Base-by-base conservation (phyloP, 2,888 invertebrate species). In the Caenorhabditis afra region DNA sequence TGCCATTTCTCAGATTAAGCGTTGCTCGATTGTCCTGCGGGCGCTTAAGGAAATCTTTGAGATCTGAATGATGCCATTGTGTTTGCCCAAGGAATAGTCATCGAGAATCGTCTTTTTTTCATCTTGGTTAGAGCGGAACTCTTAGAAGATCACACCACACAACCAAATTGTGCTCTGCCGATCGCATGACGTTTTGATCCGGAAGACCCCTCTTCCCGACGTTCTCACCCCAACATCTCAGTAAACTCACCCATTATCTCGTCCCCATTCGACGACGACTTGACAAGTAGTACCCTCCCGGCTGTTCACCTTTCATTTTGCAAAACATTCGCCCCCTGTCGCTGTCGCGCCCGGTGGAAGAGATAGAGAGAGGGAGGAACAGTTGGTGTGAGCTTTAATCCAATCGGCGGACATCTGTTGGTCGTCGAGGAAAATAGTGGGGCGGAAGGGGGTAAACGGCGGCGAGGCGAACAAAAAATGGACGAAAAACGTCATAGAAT, bases 351-450 rank as follows among this genome's bases (percentile, higher is more conserved):
- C 29, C n/a, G n/a, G n/a, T n/a, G n/a, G n/a, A n/a, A n/a, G n/a
- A n/a, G 29, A 7, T 29, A 29, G 29, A 7, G 7, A 5, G 29
- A 7, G 29, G 7, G 29, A 7, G 29, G 29, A 77, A 77, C 77
- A 77, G 70, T 70, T 77, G 77, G 61, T 77, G 70, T 77, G 77
- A 77, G 77, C 77, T 70, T 77, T 70, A 77, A 77, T 77, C 70
- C 47, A 70, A 59, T 35, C 53, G 3, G 55, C 44, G 59, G 70
- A 70, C 77, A 70, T 70, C 70, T 77, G 77, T 58, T 65, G 70
- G 57, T 18, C 61, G 64, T 66, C 47, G 61, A 57, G 45, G 52
- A 50, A n/a, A 59, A 29, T 35, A 39, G 47, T 55, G 59, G 61
- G 49, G 45, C 18, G 44, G 23, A 41, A 12, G 58, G 18, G 49